These are phyloP conservation scores for Crocallis elinguaria DNA, from an alignment of 2,888 invertebrate species.

Conservation along the genomic window DNA sequence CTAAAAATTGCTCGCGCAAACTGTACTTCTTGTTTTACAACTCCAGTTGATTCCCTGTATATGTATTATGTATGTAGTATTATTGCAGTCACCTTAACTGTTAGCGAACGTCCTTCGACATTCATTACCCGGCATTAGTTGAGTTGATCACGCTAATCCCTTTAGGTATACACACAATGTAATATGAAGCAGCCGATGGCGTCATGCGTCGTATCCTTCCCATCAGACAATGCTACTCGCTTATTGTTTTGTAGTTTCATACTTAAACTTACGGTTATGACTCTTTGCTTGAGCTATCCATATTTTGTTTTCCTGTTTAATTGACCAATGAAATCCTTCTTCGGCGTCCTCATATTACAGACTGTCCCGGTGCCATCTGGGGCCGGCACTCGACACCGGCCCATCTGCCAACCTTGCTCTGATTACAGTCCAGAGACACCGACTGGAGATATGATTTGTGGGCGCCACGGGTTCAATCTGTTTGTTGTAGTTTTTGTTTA, in stretches of 20 bases:
- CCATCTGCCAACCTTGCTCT: slow-evolving; percentile 53
- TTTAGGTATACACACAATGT: slow-evolving; percentile 10
- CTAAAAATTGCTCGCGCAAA: too few relatives aligned
- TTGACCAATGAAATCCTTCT: slow-evolving; percentile 4
- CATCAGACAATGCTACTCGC: not conserved
- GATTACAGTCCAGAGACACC: slow-evolving; percentile 7
- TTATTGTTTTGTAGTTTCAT: not conserved
- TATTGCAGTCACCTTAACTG: not conserved
- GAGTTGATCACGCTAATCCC: slow-evolving; percentile 32
- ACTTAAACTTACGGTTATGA: too few relatives aligned
- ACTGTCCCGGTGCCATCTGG: slow-evolving; percentile 35
- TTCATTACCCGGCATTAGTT: slow-evolving; percentile 35
- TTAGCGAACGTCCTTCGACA: slow-evolving; percentile 28
- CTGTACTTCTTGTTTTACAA: too few relatives aligned
- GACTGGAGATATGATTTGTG: not conserved
- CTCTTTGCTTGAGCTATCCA: too few relatives aligned
- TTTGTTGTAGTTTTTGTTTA: not conserved
- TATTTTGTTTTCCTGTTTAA: too few relatives aligned
- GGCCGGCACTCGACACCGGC: slow-evolving; percentile 48
- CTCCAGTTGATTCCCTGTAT: not conserved
- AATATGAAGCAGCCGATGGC: slow-evolving; percentile 23
- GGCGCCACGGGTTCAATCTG: not conserved
- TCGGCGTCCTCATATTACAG: slow-evolving; percentile 3
- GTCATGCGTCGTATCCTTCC: slow-evolving; percentile 8
- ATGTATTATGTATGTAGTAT: not conserved